These are phyloP conservation scores for Copidosoma aretas DNA, from an alignment of 2,888 invertebrate genomes.

Conservation along the genomic window DNA sequence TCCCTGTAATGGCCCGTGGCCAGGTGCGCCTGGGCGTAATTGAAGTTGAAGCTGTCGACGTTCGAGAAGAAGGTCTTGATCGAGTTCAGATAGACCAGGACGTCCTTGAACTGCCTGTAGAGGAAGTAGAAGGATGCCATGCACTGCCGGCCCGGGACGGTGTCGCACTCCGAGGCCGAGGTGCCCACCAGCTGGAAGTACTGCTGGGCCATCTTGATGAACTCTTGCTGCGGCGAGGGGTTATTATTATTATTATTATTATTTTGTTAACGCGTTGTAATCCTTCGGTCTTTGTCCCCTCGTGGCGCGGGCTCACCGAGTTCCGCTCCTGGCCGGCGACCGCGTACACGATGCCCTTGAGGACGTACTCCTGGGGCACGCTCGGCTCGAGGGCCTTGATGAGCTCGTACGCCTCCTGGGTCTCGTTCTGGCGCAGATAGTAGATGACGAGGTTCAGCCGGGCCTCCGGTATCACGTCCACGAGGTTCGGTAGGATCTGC, in stretches of 20 bases:
- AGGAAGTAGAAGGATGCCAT: slow-evolving; percentile 98
- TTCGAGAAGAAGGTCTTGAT: slow-evolving; percentile 93
- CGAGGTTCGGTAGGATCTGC: slow-evolving; percentile 87
- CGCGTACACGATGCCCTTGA: slow-evolving; percentile 96
- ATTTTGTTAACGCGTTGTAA: background rate
- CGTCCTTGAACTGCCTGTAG: slow-evolving; percentile 93
- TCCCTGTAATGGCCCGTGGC: slow-evolving; percentile 93
- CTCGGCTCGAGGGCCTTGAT: slow-evolving; percentile 92
- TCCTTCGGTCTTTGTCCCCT: background rate
- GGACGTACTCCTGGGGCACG: slow-evolving; percentile 93
- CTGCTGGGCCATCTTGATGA: slow-evolving; percentile 93
- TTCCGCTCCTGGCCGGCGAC: slow-evolving; percentile 90
- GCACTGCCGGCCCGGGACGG: slow-evolving; percentile 95
- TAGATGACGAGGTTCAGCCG: slow-evolving; percentile 94
- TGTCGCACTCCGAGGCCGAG: slow-evolving; percentile 96
- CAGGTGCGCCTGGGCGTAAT: slow-evolving; percentile 86
- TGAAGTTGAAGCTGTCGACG: slow-evolving; percentile 82
- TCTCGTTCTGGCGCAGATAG: slow-evolving; percentile 86
- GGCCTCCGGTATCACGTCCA: slow-evolving; percentile 97
- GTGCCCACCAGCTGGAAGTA: slow-evolving; percentile 96
- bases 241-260: background rate
- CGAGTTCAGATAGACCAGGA: slow-evolving; percentile 93
- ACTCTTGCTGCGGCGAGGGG: slow-evolving; percentile 80
- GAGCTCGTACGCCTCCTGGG: slow-evolving; percentile 85
- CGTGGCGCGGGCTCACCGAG: slow-evolving; percentile 72